Evolutionary conservation across 2,113 vertebrate species (phyloP).

Genomic region (Scolopax mira): DNA sequence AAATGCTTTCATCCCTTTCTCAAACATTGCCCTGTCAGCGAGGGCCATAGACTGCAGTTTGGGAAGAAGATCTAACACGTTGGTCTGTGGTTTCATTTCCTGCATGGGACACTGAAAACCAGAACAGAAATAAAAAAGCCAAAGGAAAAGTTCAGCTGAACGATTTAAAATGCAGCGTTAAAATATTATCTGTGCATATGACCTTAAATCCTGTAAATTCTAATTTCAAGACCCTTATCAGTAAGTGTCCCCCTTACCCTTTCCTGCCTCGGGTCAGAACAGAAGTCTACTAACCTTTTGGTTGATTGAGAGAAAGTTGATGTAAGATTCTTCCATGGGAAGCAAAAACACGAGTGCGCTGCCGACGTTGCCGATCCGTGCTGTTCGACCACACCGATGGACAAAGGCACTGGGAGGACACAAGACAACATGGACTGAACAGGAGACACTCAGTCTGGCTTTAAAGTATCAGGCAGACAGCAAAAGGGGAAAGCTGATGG

Average conservation of each 20-base stretch:
- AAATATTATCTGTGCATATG: rapidly evolving
- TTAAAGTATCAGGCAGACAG: background rate
- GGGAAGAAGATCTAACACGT: slow-evolving; percentile 83
- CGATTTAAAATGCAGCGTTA: background rate
- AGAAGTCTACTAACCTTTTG: slow-evolving; percentile 82
- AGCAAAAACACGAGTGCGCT: slow-evolving; percentile 91
- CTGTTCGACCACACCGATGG: slow-evolving; percentile 94
- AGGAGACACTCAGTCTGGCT: background rate
- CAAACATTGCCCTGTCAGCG: slow-evolving; percentile 88
- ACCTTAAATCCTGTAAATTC: background rate
- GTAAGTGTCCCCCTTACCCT: background rate
- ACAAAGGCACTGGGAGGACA: slow-evolving; percentile 86
- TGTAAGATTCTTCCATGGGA: slow-evolving; percentile 94
- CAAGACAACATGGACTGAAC: background rate
- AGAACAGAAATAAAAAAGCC: background rate
- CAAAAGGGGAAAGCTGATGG: background rate
- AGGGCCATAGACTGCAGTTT: slow-evolving; percentile 83
- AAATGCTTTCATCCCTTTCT: slow-evolving; percentile 90
- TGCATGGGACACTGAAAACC: slow-evolving; percentile 87
- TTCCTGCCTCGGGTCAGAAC: background rate
- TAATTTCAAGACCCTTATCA: background rate
- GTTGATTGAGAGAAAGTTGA: slow-evolving; percentile 92
- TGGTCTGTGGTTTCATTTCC: slow-evolving; percentile 73
- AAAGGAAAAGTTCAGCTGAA: background rate
- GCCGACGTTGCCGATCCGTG: slow-evolving; percentile 88